These are phyloP conservation scores for Channa maculata DNA, from an alignment of 2,113 vertebrate genomes.

Conservation along the genomic window DNA sequence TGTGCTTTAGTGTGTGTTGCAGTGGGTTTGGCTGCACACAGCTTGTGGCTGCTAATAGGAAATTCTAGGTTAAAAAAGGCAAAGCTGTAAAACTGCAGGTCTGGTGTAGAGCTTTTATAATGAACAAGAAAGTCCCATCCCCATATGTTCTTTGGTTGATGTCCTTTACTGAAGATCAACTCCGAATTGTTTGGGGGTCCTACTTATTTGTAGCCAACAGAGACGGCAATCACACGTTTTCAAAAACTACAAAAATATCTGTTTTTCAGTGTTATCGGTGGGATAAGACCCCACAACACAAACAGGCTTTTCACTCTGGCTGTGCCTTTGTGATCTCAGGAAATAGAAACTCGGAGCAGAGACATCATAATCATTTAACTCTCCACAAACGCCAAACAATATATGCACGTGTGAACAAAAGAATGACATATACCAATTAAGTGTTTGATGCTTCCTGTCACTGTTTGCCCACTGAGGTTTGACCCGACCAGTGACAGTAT, in stretches of 20 bases:
- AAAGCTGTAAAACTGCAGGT: background rate
- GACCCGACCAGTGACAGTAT: background rate
- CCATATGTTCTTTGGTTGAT: too few species aligned
- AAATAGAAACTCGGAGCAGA: background rate
- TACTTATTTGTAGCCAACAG: too few species aligned
- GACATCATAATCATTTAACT: background rate
- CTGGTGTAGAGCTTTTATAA: background rate
- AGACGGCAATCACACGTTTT: too few species aligned
- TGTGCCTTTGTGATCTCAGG: background rate
- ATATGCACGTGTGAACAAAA: background rate
- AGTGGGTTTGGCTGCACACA: background rate
- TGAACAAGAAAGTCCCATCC: background rate
- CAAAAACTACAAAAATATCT: too few species aligned
- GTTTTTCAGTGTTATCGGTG: too few species aligned
- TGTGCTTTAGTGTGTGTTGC: background rate
- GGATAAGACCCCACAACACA: too few species aligned
- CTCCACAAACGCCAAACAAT: background rate
- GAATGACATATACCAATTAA: too few species aligned
- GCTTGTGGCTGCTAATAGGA: constrained; percentile 33
- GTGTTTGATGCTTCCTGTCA: background rate
- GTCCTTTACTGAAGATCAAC: too few species aligned
- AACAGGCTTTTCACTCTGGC: background rate
- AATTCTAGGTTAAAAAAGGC: constrained; percentile 8
- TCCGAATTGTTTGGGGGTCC: too few species aligned
- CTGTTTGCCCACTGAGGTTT: constrained; percentile 14